Percentiles rank a stretch among this genome's conserved stretches.
Evolutionary conservation across 2,888 invertebrate species (phyloP).

Genomic region (Scaptomyza reducta): DNA sequence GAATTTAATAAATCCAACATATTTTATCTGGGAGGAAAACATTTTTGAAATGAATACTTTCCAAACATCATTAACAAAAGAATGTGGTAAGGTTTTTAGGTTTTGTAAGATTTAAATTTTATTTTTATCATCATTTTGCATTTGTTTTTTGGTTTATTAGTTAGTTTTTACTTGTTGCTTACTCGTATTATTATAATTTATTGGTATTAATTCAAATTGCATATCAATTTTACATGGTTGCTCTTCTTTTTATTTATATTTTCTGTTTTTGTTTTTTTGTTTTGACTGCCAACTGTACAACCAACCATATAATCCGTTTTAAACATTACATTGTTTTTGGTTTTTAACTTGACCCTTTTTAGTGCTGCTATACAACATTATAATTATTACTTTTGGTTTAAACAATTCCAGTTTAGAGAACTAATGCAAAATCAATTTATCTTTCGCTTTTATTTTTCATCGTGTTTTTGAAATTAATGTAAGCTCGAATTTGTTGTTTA

Average conservation of each 20-base stretch:
- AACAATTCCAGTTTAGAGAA: constrained; percentile 59
- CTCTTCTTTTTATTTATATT: neutral
- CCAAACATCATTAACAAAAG: no score
- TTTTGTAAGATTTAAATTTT: constrained; percentile 65
- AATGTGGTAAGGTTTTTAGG: constrained; percentile 21
- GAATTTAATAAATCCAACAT: no score
- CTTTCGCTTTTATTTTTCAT: constrained; percentile 16
- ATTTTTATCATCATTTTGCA: constrained; percentile 63
- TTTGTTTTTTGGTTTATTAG: constrained; percentile 47
- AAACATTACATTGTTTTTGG: constrained; percentile 19
- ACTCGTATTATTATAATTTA: constrained; percentile 54
- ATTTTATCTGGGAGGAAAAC: no score
- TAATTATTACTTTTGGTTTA: constrained; percentile 26
- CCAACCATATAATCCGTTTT: constrained; percentile 26
- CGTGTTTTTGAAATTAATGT: constrained; percentile 64
- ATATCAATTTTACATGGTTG: constrained; percentile 64
- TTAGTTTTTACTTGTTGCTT: constrained; percentile 56
- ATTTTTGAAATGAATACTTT: no score
- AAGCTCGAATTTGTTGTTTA: constrained; percentile 71
- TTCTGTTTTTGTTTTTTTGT: constrained; percentile 12
- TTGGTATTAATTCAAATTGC: constrained; percentile 70
- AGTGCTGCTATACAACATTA: constrained; percentile 50
- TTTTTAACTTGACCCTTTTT: constrained; percentile 20
- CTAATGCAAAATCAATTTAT: constrained; percentile 41
- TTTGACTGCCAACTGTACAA: no score